Evolutionary conservation across 1,140 invertebrate genomes (phyloP).

Genomic region (Drusus annulatus): DNA sequence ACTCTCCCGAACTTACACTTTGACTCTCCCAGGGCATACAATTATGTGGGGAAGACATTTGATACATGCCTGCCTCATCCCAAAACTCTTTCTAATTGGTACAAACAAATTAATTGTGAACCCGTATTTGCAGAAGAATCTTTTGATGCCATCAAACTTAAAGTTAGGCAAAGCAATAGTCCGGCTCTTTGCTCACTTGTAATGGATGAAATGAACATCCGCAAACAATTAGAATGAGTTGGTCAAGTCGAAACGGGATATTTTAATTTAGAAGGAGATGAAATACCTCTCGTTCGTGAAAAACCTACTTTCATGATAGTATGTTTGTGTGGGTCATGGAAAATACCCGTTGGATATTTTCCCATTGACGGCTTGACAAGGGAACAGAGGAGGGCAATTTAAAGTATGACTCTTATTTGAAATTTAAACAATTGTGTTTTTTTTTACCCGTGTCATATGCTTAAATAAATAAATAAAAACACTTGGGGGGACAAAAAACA

Average conservation of each 20-base stretch:
- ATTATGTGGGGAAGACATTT: too few relatives aligned
- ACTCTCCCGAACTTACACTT: too few relatives aligned
- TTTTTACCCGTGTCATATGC: neutral
- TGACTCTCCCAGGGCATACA: too few relatives aligned
- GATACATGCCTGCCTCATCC: too few relatives aligned
- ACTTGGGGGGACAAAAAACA: neutral
- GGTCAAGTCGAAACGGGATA: neutral
- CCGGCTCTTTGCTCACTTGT: conserved; percentile 26
- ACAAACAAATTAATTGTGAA: too few relatives aligned
- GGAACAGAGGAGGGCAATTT: neutral
- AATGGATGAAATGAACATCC: neutral
- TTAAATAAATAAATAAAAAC: neutral
- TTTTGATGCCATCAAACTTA: too few relatives aligned
- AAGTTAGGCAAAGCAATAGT: neutral
- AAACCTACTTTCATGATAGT: too few relatives aligned
- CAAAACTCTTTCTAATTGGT: too few relatives aligned
- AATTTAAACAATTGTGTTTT: neutral
- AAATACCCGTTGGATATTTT: neutral
- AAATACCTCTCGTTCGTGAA: too few relatives aligned
- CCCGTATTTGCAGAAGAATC: too few relatives aligned
- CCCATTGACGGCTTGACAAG: neutral
- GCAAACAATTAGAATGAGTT: neutral
- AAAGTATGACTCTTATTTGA: neutral
- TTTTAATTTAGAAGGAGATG: neutral
- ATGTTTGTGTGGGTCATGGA: too few relatives aligned